Percentiles rank a stretch among this genome's conserved stretches.
Evolutionary conservation across 1,140 invertebrate genomes (phyloP).

Genomic region (Chelonus insularis): DNA sequence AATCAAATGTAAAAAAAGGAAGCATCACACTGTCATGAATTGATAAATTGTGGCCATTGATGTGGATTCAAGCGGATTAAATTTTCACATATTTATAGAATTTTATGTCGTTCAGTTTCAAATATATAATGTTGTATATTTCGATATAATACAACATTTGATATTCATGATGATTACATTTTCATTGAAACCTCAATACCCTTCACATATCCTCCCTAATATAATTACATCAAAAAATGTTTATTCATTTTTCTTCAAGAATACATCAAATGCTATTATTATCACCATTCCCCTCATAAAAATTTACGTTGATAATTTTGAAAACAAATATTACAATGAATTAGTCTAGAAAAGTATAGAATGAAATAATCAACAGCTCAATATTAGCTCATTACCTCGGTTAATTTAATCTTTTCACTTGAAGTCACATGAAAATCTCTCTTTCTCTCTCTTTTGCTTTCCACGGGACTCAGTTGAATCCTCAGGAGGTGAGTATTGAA

Average conservation of each 20-base stretch:
- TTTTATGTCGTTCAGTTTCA: slow-evolving; percentile 1
- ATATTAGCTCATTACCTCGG: slow-evolving; percentile 23
- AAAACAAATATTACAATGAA: no score
- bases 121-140: slow-evolving; percentile 10
- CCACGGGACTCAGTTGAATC: no score
- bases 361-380: no score
- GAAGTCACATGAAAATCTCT: slow-evolving; percentile 14
- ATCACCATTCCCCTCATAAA: no score
- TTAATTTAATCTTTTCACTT: slow-evolving; percentile 2
- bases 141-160: background rate
- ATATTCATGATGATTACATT: no score
- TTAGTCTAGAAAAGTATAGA: no score
- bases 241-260: background rate
- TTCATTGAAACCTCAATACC: no score
- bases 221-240: background rate
- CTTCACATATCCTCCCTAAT: no score
- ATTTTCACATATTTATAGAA: background rate
- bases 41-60: slow-evolving; percentile 11
- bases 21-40: slow-evolving; percentile 17
- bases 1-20: slow-evolving; percentile 1
- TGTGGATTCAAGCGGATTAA: slow-evolving; percentile 11
- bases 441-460: background rate
- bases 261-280: slow-evolving; percentile 1
- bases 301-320: no score
- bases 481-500: no score